Evolutionary conservation across 2,888 invertebrate species (phyloP), one percentile per base, ranked within the genome.

Genomic region (Drosophila dives): DNA sequence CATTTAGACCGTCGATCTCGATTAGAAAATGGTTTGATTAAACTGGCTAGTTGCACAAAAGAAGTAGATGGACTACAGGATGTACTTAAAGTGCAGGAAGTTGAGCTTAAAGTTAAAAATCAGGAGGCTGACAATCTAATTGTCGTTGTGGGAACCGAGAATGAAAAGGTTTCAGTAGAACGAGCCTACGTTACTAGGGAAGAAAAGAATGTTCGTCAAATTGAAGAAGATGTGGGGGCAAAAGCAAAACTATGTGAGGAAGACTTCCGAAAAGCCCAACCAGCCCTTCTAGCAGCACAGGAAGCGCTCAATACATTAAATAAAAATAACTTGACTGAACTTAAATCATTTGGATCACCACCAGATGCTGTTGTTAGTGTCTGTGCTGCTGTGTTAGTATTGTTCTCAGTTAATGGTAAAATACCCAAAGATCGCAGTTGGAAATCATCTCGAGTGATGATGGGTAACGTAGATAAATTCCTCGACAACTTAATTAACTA

Each of bases 321-420:
- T 91, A 99, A 99, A 94, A 96, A 95, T 90, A 99, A 99, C 92
- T 93, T 99, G 78, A 98, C 98, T 0, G 99, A 99, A 93, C 93
- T 99, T 91, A 98, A 98, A 92, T 98, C 98, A 0, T 98, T 99
- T 92, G 97, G 98, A 1, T 95, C 97, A 6, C 99, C 99, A 6
- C 98, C 98, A 0, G 95, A 96, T 49, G 97, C 97, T 62, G 98
- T 98, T 0, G 96, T 97, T 1, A 96, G 95, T 84, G 98, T 98
- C 0, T 95, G 96, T 11, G 96, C 97, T 2, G 98, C 98, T 10
- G 98, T 98, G 5, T 94, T 98, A 80, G 97, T 98, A 3, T 93
- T 99, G n/a, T 95, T 98, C 85, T 94, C 97, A 0, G 95, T 95
- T 68, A 96, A 88, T 53, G 97, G 97, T 5, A 97, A 97, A 93